Conservation (phyloP, 2,113 vertebrate species). For the Cairina moschata region DNA sequence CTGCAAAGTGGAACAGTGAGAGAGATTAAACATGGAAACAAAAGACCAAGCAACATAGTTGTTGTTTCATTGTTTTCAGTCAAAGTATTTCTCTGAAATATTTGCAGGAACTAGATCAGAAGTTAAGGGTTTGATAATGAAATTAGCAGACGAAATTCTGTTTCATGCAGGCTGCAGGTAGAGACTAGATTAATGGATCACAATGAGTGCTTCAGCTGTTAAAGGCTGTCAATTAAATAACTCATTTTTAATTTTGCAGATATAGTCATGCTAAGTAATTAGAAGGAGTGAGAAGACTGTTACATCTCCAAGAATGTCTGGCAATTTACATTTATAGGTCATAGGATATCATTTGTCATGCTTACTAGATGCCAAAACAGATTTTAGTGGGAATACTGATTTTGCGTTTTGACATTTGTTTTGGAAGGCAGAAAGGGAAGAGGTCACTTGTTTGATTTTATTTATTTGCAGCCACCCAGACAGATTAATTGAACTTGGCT, state of each 20-base stretch:
- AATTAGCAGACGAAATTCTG: neutral
- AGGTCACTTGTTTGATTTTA: neutral
- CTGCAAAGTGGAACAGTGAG: neutral
- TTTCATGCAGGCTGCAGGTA: neutral
- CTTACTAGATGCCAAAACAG: neutral
- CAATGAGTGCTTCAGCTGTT: neutral
- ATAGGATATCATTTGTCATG: conserved; percentile 11
- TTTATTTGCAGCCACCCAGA: conserved; percentile 9
- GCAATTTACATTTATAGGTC: neutral
- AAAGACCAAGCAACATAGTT: neutral
- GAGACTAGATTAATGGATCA: neutral
- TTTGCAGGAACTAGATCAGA: neutral
- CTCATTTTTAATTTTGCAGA: neutral
- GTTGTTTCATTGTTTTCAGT: neutral
- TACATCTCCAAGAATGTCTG: neutral
- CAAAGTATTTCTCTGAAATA: neutral
- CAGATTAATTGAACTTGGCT: neutral
- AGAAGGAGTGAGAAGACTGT: neutral
- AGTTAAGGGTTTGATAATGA: neutral
- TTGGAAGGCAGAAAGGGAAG: conserved; percentile 23
- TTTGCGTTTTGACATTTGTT: conserved; percentile 37
- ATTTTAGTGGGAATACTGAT: conserved; percentile 28
- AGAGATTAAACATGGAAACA: neutral
- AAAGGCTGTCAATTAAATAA: neutral
- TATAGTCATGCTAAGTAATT: neutral